Conservation (phyloP, 1,140 invertebrate genomes). For the Conus betulinus region DNA sequence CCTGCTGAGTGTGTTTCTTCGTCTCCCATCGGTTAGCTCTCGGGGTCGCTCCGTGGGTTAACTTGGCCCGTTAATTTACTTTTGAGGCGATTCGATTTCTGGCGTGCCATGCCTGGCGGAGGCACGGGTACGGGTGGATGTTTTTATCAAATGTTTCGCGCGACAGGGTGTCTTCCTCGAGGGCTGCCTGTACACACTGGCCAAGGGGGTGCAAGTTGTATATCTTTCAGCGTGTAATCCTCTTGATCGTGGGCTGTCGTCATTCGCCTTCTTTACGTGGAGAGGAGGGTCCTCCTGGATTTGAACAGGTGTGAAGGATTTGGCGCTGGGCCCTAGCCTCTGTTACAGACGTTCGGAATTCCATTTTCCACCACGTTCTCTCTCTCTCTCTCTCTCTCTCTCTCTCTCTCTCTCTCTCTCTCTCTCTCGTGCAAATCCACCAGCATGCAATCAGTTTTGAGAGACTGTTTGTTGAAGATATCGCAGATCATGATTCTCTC, state of each 20-base stretch:
- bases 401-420: too few relatives aligned
- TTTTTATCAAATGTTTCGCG: neutral
- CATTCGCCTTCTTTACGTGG: neutral
- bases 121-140: neutral
- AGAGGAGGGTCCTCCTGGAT: neutral
- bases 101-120: neutral
- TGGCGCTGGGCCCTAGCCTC: neutral
- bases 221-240: neutral
- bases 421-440: too few relatives aligned
- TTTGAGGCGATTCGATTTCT: too few relatives aligned
- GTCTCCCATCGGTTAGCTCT: too few relatives aligned
- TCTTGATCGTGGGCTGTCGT: neutral
- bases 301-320: slow-evolving; percentile 24
- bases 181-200: neutral
- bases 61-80: too few relatives aligned
- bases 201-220: neutral
- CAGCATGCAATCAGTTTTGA: too few relatives aligned
- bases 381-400: too few relatives aligned
- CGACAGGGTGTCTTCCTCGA: neutral
- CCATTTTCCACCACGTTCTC: neutral
- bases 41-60: too few relatives aligned
- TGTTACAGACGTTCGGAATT: neutral
- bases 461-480: too few relatives aligned
- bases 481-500: neutral
- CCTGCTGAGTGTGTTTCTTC: too few relatives aligned